These are phyloP conservation scores for Antheraea mylitta DNA, from an alignment of 1,140 invertebrate species.

Conservation along the genomic window DNA sequence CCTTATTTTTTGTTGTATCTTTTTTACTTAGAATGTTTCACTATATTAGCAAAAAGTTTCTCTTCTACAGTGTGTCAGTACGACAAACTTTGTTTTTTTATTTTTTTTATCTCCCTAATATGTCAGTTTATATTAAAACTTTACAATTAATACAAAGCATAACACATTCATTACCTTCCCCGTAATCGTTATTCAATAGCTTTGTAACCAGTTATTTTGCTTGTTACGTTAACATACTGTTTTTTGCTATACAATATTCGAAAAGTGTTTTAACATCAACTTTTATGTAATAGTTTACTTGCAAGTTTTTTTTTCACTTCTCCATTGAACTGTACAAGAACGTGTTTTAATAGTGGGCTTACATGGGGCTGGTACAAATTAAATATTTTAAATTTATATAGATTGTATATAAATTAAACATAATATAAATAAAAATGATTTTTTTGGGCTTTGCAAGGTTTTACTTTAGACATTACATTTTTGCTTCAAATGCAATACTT, in stretches of 20 bases:
- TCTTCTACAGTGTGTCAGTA: too few relatives aligned
- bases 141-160: background rate
- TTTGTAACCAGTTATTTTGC: slow-evolving; percentile 18
- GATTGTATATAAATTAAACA: background rate
- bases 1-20: background rate
- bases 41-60: too few relatives aligned
- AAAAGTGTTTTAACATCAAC: background rate
- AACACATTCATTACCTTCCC: slow-evolving; percentile 16
- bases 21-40: too few relatives aligned
- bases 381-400: too few relatives aligned
- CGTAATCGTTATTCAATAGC: slow-evolving; percentile 25
- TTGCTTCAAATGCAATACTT: too few relatives aligned
- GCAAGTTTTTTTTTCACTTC: slow-evolving; percentile 17
- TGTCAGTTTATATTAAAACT: background rate
- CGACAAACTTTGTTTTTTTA: too few relatives aligned
- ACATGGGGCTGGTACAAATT: background rate
- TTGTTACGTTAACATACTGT: slow-evolving; percentile 16
- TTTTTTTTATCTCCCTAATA: background rate
- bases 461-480: too few relatives aligned
- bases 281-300: slow-evolving; percentile 9
- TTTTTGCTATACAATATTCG: slow-evolving; percentile 12
- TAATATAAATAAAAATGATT: too few relatives aligned
- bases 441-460: too few relatives aligned
- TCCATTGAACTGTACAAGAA: background rate
- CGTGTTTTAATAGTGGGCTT: background rate